Conservation (phyloP, 1,140 invertebrate species). For the Bombus picipes region DNA sequence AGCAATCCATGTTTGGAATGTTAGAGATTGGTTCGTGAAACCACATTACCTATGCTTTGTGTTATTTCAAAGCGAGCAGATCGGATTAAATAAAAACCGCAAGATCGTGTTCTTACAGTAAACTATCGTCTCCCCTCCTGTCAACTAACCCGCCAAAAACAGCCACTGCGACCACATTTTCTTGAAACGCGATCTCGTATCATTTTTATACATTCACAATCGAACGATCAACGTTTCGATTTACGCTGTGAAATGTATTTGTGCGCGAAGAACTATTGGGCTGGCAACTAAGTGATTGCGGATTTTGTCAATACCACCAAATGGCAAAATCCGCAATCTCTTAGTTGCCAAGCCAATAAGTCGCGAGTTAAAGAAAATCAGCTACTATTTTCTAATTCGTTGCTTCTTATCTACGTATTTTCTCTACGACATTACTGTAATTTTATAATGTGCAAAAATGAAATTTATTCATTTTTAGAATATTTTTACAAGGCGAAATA, state of each 20-base stretch:
- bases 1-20: neutral
- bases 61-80: neutral
- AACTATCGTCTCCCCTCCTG: neutral
- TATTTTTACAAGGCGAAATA: no score
- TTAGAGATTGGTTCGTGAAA: neutral
- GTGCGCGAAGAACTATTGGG: neutral
- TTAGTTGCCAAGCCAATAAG: no score
- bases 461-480: no score
- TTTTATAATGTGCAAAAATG: no score
- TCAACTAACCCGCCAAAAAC: neutral
- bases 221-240: neutral
- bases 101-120: neutral
- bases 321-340: no score
- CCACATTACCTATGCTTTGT: constrained; percentile 17
- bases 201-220: neutral
- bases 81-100: constrained; percentile 4
- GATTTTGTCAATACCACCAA: no score
- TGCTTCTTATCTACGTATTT: no score
- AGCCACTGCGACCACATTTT: constrained; percentile 2
- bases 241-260: neutral
- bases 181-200: constrained; percentile 7
- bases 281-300: no score
- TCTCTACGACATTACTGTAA: no score
- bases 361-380: no score
- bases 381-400: no score